Evolutionary conservation across 2,888 invertebrate genomes (phyloP), one percentile per base, ranked within the genome.

Genomic region (Scaeva pyrastri): DNA sequence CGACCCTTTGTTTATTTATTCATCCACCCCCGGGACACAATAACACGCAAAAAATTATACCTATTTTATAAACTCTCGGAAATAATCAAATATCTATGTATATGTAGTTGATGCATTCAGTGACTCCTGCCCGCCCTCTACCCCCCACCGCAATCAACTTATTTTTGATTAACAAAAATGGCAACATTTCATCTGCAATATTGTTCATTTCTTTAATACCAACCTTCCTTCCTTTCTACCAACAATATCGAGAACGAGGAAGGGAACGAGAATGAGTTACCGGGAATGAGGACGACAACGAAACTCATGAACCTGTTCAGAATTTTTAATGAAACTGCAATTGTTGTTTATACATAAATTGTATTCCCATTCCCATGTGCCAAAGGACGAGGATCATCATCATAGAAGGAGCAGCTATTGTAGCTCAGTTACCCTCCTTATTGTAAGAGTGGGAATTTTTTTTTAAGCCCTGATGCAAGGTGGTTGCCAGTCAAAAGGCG

Each of bases 281-380:
- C n/a, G 2, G 2, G 7, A 12, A 21, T 31, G n/a, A 23, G 23
- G 11, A 45, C 64, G 11, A 19, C 12, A 16, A 64, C 16, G 19
- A 66, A 48, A 58, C 73, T 73, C 36, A 75, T 43, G 73, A 78
- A 86, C 86, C 86, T 86, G 86, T 71, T 77, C 73, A 39, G 86
- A 86, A 86, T 86, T 70, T 77, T 82, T 77, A 86, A 82, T 73
- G 81, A 73, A 68, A 43, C 48, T 82, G 80, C 84, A 68, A 23
- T 68, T 68, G 68, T 68, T 68, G 52, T 68, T 26, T 26, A n/a
- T 39, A 71, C 52, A 48, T 48, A 31, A 66, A 50, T 68, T 52
- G 23, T 58, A 21, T 55, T 45, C 64, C 16, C 66, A 36, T 19
- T 14, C 19, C 60, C 36, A 62, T 48, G 16, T 11, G 19, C n/a